Percentiles rank a stretch among this genome's conserved stretches.
These are phyloP conservation scores for Microctonus hyperodae DNA, from an alignment of 2,888 invertebrate species.

Conservation along the genomic window DNA sequence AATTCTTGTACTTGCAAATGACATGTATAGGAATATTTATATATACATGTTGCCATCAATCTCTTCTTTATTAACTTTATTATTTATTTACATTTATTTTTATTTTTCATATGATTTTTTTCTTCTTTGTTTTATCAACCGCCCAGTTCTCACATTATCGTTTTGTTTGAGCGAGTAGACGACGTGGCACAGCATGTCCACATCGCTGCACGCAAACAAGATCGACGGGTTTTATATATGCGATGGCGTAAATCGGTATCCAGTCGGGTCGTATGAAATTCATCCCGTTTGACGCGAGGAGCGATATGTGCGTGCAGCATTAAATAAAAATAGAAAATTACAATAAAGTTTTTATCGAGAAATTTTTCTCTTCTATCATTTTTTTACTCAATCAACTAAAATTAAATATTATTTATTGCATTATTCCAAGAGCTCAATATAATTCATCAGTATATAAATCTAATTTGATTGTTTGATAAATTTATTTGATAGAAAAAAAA, in stretches of 20 bases:
- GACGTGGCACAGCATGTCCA: conserved; percentile 27
- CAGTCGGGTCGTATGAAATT: conserved; percentile 34
- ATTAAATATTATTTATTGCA: too few relatives aligned
- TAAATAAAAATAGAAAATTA: background rate
- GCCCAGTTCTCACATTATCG: conserved; percentile 11
- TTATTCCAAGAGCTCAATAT: background rate
- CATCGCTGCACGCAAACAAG: conserved; percentile 37
- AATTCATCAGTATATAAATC: background rate
- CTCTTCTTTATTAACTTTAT: background rate
- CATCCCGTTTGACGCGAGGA: conserved; percentile 3
- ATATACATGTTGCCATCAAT: background rate
- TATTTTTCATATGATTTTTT: background rate
- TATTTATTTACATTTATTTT: background rate
- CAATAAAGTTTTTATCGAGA: too few relatives aligned
- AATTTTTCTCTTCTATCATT: too few relatives aligned
- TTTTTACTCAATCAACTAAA: too few relatives aligned
- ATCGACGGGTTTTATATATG: conserved; percentile 40
- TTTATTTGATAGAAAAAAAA: background rate
- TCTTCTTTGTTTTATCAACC: background rate
- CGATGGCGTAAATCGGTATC: conserved; percentile 41
- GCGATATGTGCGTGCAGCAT: background rate
- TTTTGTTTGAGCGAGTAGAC: background rate
- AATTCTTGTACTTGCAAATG: background rate
- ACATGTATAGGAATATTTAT: too few relatives aligned
- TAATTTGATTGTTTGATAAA: conserved; percentile 2